Percentiles rank a stretch among this genome's conserved stretches.
phyloP scores from a whole-genome alignment of 2,113 vertebrate genomes.

The Antechinus flavipes region DNA sequence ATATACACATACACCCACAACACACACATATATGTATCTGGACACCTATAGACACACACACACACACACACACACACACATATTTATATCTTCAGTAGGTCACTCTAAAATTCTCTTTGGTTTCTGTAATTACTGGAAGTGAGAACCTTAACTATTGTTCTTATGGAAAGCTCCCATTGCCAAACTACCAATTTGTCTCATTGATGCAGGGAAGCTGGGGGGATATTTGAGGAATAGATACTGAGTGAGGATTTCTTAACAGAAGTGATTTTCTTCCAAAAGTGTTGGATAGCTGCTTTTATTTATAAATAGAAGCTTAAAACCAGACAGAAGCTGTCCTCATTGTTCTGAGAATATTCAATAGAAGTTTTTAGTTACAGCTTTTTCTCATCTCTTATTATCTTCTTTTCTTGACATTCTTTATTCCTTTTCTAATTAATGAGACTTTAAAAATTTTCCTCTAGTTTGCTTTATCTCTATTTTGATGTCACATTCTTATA shows the following conservation, averaged over 20 bases:
- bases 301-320: neutral
- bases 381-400: neutral
- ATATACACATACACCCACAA: too few relatives aligned
- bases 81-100: neutral
- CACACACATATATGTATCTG: too few relatives aligned
- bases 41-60: too few relatives aligned
- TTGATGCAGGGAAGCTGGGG: neutral
- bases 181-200: neutral
- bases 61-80: too few relatives aligned
- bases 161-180: neutral
- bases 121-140: neutral
- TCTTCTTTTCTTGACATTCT: neutral
- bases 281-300: neutral
- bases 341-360: neutral
- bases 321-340: neutral
- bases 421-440: neutral
- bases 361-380: neutral
- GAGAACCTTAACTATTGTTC: neutral
- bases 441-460: neutral
- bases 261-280: neutral
- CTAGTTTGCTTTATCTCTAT: neutral
- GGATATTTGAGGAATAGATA: neutral
- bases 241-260: neutral
- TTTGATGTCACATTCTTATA: neutral
- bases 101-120: neutral